Conservation (phyloP, 2,113 vertebrate species). For the Phocoena phocoena region DNA sequence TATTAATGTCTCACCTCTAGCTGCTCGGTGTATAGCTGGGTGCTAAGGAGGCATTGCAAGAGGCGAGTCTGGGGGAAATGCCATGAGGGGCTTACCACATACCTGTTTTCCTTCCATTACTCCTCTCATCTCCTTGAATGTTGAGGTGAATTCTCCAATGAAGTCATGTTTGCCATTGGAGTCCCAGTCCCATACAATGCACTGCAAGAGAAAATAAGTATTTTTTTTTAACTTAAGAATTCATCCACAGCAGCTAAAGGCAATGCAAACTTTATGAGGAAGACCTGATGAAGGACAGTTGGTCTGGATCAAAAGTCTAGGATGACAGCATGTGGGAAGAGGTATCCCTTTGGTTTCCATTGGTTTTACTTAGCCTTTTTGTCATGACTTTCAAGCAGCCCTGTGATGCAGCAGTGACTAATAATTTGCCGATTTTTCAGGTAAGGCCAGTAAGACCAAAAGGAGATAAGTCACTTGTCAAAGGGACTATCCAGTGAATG, state of each 20-base stretch:
- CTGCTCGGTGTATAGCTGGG: background rate
- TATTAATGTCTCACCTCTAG: background rate
- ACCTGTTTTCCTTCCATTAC: slow-evolving; percentile 98
- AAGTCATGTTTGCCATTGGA: slow-evolving; percentile 99
- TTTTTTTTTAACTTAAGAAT: background rate
- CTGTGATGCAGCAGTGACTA: background rate
- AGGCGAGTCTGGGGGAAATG: background rate
- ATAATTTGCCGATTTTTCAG: background rate
- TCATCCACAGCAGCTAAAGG: background rate
- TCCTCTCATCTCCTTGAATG: slow-evolving; percentile 96
- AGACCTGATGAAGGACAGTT: background rate
- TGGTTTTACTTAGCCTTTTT: background rate
- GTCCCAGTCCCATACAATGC: slow-evolving; percentile 99
- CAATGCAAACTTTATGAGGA: background rate
- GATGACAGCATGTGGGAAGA: accelerated
- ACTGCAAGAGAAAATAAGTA: slow-evolving; percentile 85
- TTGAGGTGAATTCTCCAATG: slow-evolving; percentile 95
- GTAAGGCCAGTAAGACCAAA: background rate
- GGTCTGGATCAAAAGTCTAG: background rate
- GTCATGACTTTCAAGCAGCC: background rate
- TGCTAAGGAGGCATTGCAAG: background rate
- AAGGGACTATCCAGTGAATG: background rate
- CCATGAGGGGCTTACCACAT: background rate
- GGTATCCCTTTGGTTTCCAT: background rate
- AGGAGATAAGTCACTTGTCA: background rate